A percentile compares a stretch with the other conserved stretches of the same genome.
These are phyloP conservation scores for Lophura nycthemera DNA, from an alignment of 2,113 vertebrate genomes.

Conservation along the genomic window DNA sequence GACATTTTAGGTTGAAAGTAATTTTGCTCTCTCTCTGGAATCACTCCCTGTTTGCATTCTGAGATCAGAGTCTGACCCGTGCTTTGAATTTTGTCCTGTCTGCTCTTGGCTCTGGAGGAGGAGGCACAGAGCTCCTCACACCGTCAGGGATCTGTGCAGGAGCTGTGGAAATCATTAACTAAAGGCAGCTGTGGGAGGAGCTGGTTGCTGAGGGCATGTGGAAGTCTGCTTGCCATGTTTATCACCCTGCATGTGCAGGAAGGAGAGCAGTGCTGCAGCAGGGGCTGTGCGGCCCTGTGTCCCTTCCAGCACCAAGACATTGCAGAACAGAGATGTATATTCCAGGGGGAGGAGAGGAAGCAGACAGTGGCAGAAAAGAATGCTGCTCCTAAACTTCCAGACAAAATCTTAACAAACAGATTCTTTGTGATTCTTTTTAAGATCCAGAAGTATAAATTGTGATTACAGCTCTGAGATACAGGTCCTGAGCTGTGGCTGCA, in stretches of 20 bases:
- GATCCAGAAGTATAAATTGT: not conserved
- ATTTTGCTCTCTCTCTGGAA: not conserved
- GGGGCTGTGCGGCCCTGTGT: not conserved
- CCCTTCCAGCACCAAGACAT: not conserved
- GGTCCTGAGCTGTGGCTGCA: not conserved
- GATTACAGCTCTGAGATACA: not conserved
- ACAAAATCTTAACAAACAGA: not conserved
- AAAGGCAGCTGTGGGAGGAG: not conserved
- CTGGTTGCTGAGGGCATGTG: not conserved
- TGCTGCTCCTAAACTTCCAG: not conserved
- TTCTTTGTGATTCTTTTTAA: not conserved
- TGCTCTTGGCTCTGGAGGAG: not conserved
- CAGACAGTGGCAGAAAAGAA: rapidly evolving
- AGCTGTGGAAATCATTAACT: not conserved
- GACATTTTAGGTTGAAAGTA: not conserved
- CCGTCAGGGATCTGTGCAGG: not conserved
- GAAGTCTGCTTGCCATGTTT: not conserved
- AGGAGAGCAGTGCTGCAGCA: not conserved
- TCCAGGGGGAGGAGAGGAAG: not conserved
- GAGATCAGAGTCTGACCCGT: not conserved
- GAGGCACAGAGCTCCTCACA: not conserved
- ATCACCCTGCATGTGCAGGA: not conserved
- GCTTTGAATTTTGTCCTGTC: not conserved
- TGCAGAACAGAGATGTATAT: not conserved
- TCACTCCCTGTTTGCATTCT: conserved; percentile 6